Evolutionary conservation across 2,888 invertebrate genomes (phyloP), one percentile per base, ranked within the genome.

Genomic region (Macrosoma leucophasiata): DNA sequence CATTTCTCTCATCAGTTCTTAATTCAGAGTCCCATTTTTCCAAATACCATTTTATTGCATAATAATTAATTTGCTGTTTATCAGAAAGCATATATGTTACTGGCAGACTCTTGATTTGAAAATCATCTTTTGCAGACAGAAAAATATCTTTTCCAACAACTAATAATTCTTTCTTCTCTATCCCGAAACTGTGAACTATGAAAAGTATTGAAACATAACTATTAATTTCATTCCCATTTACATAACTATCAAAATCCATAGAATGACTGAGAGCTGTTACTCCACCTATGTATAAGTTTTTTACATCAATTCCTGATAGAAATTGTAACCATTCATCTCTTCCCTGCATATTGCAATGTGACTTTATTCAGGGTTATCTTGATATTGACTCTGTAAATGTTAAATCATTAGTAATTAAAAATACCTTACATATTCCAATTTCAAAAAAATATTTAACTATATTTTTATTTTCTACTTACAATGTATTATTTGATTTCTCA

Each of bases 131-230:
- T 34, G 23, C 54, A 52, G 15, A 54, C 20, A 27, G n/a, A n/a
- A n/a, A n/a, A n/a, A 42, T 25, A 5, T 62, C 58, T 27, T 46
- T 52, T 7, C 64, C 58, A 19, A 48, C 51, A 21, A 60, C 53
- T 17, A 48, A 46, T 26, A 58, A 22, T 41, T 61, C 52, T 8
- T 37, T 46, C 36, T 60, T 60, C 13, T 55, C 52, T 30, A 34
- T 39, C 22, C 63, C 64, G 34, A 46, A 29, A 29, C 46, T 37
- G 43, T 58, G 59, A 4, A 53, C 45, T 24, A 55, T 35, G 34
- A 56, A 52, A 12, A 63, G 33, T 21, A 63, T n/a, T 26, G 57
- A 61, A 25, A 61, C 44, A 50, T 55, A 53, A 27, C 48, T 47
- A 13, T 57, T 49, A 8, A 40, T 13, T 27, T 42, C 37, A 29